These are phyloP conservation scores for Zygothrica quintamaculata DNA, from an alignment of 2,888 invertebrate genomes.

Conservation along the genomic window DNA sequence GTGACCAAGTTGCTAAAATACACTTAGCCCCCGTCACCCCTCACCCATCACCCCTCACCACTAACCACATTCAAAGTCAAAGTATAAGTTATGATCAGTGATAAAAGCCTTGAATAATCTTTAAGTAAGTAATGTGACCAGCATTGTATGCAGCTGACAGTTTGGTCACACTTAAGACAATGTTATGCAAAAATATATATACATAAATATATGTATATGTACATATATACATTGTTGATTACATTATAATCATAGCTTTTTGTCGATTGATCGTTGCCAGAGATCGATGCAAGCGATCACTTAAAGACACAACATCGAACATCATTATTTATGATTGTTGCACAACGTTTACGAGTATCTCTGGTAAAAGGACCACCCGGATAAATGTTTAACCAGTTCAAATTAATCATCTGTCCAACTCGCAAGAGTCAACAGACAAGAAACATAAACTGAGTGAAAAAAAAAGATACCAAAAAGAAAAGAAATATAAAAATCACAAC, in stretches of 20 bases:
- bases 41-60: too few relatives aligned
- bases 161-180: not conserved
- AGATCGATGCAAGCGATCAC: conserved; percentile 34
- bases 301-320: conserved; percentile 48
- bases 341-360: conserved; percentile 51
- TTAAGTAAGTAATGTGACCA: too few relatives aligned
- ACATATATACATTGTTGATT: not conserved
- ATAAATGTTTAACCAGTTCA: conserved; percentile 55
- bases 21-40: too few relatives aligned
- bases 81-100: conserved; percentile 24
- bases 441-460: too few relatives aligned
- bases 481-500: conserved; percentile 20
- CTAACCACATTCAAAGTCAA: too few relatives aligned
- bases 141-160: not conserved
- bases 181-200: too few relatives aligned
- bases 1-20: conserved; percentile 48
- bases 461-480: conserved; percentile 31
- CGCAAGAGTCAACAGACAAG: conserved; percentile 39
- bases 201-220: not conserved
- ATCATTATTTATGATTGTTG: conserved; percentile 69
- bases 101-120: conserved; percentile 20
- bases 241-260: conserved; percentile 19
- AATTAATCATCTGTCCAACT: conserved; percentile 70
- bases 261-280: conserved; percentile 1
- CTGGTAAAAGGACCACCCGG: conserved; percentile 62